Conservation (phyloP, 2,888 invertebrate species). For the Adela reaumurella region DNA sequence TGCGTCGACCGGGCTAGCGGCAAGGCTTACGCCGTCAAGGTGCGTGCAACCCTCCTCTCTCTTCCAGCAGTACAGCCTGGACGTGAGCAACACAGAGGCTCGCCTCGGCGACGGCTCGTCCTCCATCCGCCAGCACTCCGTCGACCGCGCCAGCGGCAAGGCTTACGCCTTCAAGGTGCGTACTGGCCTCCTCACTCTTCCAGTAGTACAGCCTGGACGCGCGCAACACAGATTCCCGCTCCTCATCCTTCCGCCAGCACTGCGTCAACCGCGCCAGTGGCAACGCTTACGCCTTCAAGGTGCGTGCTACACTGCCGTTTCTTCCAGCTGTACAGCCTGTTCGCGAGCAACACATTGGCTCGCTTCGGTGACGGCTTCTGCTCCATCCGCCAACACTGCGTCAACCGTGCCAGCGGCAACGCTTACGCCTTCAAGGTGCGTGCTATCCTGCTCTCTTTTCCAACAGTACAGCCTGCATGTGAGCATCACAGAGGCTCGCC, state of each 20-base stretch:
- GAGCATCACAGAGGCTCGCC: constrained; percentile 62
- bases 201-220: constrained; percentile 21
- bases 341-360: too few species aligned
- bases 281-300: constrained; percentile 84
- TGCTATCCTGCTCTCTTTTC: constrained; percentile 75
- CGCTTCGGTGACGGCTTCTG: too few species aligned
- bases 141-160: constrained; percentile 66
- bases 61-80: constrained; percentile 2
- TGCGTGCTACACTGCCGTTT: constrained; percentile 37
- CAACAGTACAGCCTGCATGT: constrained; percentile 70
- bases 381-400: too few species aligned
- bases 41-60: constrained; percentile 37
- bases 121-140: constrained; percentile 80
- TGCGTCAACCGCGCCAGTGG: constrained; percentile 73
- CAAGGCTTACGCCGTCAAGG: constrained; percentile 84
- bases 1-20: constrained; percentile 73
- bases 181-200: constrained; percentile 8
- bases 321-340: constrained; percentile 2
- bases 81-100: constrained; percentile 62
- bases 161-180: constrained; percentile 89
- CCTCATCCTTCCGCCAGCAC: constrained; percentile 81
- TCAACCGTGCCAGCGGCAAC: too few species aligned
- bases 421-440: too few species aligned
- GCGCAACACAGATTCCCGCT: constrained; percentile 65
- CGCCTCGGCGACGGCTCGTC: constrained; percentile 86